Evolutionary conservation across 1,140 invertebrate genomes (phyloP), one percentile per base, ranked within the genome.

Genomic region (Zaprionus nigranus): DNA sequence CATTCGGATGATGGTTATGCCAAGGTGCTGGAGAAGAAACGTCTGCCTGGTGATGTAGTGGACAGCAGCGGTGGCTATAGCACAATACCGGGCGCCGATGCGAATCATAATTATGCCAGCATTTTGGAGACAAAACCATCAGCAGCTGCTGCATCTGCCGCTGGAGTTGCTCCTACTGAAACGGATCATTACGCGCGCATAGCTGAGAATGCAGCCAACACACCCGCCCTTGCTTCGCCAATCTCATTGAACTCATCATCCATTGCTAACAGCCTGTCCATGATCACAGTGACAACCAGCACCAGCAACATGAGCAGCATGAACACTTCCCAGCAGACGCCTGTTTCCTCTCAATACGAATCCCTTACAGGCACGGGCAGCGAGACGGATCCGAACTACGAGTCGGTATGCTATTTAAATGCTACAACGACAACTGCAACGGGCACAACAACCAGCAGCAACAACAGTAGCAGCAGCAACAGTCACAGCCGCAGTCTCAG

Each of bases 301-400:
- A 83, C 66, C 17, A 78, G 70, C n/a, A 79, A 65, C 24, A 75
- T 76, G 22, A 90, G 80, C 63, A 80, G 69, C 13, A 30, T 71
- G 13, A 82, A 75, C 40, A 46, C 40, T 51, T 78, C 81, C 11
- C 78, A 70, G 9, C 81, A 80, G 60, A 86, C 90, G 13, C 81
- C 83, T 2, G 58, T 58, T 7, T 81, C 80, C 15, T 92, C 91
- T 20, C 88, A 93, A 93, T 97, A 96, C 76, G 96, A 96, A 84
- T 96, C 95, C 5, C 95, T 96, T 93, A 95, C 94, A 2, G 95
- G 95, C 4, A 95, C 94, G 2, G 95, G 95, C 5, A 97, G 96
- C 77, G 96, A 96, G 85, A 94, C 94, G 0, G 95, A 96, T 87
- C 95, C 95, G 1, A 96, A 96, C 80, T 96, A 96, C 71, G 95